These are phyloP conservation scores for Motacilla alba DNA, from an alignment of 2,113 vertebrate genomes.

Conservation along the genomic window DNA sequence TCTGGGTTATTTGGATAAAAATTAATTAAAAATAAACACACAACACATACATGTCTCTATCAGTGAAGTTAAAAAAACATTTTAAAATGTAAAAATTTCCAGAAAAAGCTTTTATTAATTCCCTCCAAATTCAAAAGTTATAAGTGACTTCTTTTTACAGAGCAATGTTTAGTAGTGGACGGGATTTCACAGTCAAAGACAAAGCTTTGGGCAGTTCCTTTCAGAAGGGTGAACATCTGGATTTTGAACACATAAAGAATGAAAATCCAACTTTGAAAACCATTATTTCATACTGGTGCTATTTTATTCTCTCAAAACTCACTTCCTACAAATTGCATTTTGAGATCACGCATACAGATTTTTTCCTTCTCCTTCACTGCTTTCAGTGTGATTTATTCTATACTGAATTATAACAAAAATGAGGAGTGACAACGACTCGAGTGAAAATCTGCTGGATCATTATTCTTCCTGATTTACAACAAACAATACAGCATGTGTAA, in stretches of 20 bases:
- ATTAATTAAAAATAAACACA: background rate
- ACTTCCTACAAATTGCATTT: background rate
- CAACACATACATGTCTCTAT: rapidly evolving
- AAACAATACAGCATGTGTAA: background rate
- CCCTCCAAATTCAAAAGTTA: background rate
- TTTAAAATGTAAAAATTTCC: background rate
- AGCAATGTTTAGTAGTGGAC: background rate
- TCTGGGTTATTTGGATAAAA: background rate
- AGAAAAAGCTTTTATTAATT: background rate
- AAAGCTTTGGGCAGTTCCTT: background rate
- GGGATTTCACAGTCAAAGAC: background rate
- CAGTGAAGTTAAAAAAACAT: background rate
- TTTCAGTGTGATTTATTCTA: background rate
- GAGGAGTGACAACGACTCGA: background rate
- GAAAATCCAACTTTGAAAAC: background rate
- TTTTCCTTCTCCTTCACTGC: background rate
- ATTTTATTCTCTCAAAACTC: background rate
- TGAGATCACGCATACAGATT: background rate
- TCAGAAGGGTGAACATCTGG: background rate
- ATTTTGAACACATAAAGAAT: background rate
- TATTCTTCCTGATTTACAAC: background rate
- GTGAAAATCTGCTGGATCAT: background rate
- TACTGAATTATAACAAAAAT: background rate
- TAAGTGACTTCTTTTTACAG: background rate
- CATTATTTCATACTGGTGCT: background rate